phyloP scores from a whole-genome alignment of 2,888 invertebrate species.

The Pediacus dermestoides region DNA sequence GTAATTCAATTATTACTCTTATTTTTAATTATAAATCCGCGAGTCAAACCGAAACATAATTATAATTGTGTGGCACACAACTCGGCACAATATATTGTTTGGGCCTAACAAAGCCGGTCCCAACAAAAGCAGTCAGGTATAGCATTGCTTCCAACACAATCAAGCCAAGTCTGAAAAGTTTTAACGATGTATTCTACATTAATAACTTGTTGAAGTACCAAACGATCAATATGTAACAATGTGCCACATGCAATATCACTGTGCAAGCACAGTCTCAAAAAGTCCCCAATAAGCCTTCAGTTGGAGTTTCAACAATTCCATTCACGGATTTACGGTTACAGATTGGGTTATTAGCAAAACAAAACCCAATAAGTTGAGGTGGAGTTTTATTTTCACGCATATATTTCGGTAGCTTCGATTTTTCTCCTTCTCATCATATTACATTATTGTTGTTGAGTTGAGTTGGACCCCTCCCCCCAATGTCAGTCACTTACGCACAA shows the following conservation, averaged over 20 bases:
- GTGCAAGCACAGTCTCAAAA: too few species aligned
- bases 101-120: slow-evolving; percentile 41
- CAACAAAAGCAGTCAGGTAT: slow-evolving; percentile 48
- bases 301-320: too few species aligned
- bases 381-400: too few species aligned
- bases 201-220: slow-evolving; percentile 49
- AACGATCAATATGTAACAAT: slow-evolving; percentile 46
- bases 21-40: slow-evolving; percentile 49
- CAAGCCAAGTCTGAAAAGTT: slow-evolving; percentile 51
- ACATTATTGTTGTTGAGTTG: too few species aligned
- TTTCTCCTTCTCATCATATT: too few species aligned
- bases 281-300: too few species aligned
- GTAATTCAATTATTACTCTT: slow-evolving; percentile 25
- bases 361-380: too few species aligned
- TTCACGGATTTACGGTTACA: too few species aligned
- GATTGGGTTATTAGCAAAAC: too few species aligned
- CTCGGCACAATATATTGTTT: slow-evolving; percentile 48
- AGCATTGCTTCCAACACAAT: slow-evolving; percentile 46
- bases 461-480: too few species aligned
- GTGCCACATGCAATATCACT: slow-evolving; percentile 34
- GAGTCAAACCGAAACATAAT: slow-evolving; percentile 49
- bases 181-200: slow-evolving; percentile 52
- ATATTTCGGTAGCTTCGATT: too few species aligned
- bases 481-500: slow-evolving; percentile 24
- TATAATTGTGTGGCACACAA: slow-evolving; percentile 48